phyloP scores from a whole-genome alignment of 2,888 invertebrate genomes.

The Patella pellucida region DNA sequence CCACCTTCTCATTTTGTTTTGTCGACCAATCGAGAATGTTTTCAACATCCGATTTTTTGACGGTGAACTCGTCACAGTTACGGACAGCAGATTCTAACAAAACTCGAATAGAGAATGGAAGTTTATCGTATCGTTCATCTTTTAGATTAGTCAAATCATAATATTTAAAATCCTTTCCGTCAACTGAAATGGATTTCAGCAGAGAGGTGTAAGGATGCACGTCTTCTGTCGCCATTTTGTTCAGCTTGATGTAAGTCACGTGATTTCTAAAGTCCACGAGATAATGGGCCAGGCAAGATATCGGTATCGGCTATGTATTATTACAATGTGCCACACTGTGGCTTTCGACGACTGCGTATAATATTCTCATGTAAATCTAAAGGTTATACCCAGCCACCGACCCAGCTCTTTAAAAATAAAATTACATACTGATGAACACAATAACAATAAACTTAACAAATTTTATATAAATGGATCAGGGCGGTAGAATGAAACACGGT shows the following conservation, averaged over 20 bases:
- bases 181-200: constrained; percentile 17
- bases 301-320: too few relatives aligned
- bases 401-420: too few relatives aligned
- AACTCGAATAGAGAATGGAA: constrained; percentile 93
- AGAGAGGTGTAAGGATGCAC: constrained; percentile 19
- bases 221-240: constrained; percentile 9
- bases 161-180: constrained; percentile 20
- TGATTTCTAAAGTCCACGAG: constrained; percentile 1
- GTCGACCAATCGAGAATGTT: constrained; percentile 90
- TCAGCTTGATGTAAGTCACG: constrained; percentile 7
- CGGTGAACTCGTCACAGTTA: constrained; percentile 96
- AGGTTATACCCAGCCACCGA: too few relatives aligned
- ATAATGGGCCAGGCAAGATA: too few relatives aligned
- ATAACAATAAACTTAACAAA: too few relatives aligned
- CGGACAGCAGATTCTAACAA: constrained; percentile 95
- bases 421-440: too few relatives aligned
- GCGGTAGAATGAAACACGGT: too few relatives aligned
- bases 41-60: constrained; percentile 82
- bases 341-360: too few relatives aligned
- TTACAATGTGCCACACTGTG: too few relatives aligned
- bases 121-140: constrained; percentile 52
- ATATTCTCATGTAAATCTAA: too few relatives aligned
- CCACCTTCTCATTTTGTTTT: constrained; percentile 82
- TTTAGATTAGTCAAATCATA: constrained; percentile 24
- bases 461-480: too few relatives aligned